Evolutionary conservation across 2,888 invertebrate species (phyloP).

Genomic region (Pyralis farinalis): DNA sequence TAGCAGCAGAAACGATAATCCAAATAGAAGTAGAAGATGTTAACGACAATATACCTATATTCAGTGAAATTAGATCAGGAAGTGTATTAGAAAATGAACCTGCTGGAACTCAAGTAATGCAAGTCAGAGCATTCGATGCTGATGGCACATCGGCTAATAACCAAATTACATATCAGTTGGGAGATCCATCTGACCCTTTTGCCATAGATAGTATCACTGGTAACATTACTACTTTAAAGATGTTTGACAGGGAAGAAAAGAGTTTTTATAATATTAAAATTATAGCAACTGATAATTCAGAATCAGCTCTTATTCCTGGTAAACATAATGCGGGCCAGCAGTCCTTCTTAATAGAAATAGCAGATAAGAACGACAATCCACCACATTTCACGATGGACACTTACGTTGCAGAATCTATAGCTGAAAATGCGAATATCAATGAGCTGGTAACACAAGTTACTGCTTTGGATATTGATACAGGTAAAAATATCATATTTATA

Average conservation of each 20-base stretch:
- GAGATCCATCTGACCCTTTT: constrained; percentile 87
- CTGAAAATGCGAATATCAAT: constrained; percentile 92
- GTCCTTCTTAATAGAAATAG: constrained; percentile 94
- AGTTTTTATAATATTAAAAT: constrained; percentile 95
- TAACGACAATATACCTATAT: constrained; percentile 94
- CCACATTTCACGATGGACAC: constrained; percentile 91
- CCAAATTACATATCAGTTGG: constrained; percentile 89
- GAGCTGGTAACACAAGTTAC: constrained; percentile 92
- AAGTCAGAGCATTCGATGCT: constrained; percentile 91
- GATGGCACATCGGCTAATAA: constrained; percentile 93
- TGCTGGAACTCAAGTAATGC: constrained; percentile 92
- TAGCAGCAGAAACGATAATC: constrained; percentile 89
- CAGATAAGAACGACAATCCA: constrained; percentile 97
- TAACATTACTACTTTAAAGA: constrained; percentile 89
- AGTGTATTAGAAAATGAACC: constrained; percentile 93
- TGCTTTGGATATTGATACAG: constrained; percentile 93
- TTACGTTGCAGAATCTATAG: constrained; percentile 87
- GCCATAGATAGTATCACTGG: constrained; percentile 92
- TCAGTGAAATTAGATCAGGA: constrained; percentile 90
- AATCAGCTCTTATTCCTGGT: constrained; percentile 85
- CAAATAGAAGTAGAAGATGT: constrained; percentile 91
- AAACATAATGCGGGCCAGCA: constrained; percentile 89
- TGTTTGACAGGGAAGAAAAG: constrained; percentile 92
- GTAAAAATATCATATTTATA: too few species aligned
- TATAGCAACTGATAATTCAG: constrained; percentile 93